Percentiles rank a stretch among this genome's conserved stretches.
These are phyloP conservation scores for Sebastes matsubarae DNA, from an alignment of 2,797 vertebrate genomes.

Conservation along the genomic window DNA sequence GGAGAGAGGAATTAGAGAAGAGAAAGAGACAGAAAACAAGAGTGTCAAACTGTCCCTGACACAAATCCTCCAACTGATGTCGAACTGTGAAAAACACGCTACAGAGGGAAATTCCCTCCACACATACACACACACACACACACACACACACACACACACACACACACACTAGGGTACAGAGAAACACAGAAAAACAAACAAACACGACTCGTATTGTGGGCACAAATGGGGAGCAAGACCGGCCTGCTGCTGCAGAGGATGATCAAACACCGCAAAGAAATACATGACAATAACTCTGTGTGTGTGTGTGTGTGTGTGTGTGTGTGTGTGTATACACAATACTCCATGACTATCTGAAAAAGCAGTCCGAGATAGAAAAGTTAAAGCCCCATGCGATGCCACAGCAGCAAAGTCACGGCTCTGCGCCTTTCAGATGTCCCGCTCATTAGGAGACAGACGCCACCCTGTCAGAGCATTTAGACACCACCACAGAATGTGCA, in stretches of 20 bases:
- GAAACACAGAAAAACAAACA: conserved; percentile 51
- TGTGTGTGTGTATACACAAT: background rate
- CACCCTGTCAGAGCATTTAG: conserved; percentile 58
- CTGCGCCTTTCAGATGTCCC: conserved; percentile 49
- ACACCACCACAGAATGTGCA: conserved; percentile 33
- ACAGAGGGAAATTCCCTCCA: conserved; percentile 73
- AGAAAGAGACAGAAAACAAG: conserved; percentile 22
- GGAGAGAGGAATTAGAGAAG: conserved; percentile 13
- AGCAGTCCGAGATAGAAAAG: conserved; percentile 29
- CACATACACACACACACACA: background rate
- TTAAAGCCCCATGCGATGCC: conserved; percentile 17
- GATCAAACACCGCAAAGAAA: conserved; percentile 30
- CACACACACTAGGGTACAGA: conserved; percentile 10
- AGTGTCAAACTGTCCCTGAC: conserved; percentile 56
- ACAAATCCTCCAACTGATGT: conserved; percentile 57
- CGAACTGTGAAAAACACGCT: conserved; percentile 60
- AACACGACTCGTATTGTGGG: conserved; percentile 18
- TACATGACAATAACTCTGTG: background rate
- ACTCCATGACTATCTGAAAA: conserved; percentile 14
- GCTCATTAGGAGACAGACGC: conserved; percentile 69
- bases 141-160: conserved; percentile 4
- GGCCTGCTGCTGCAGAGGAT: conserved; percentile 9
- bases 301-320: background rate
- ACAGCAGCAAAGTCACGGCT: conserved; percentile 46
- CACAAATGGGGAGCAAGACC: conserved; percentile 11